Percentiles rank a stretch among this genome's conserved stretches.
Evolutionary conservation across 2,797 vertebrate genomes (phyloP).

Genomic region (Melanotaenia boesemani): DNA sequence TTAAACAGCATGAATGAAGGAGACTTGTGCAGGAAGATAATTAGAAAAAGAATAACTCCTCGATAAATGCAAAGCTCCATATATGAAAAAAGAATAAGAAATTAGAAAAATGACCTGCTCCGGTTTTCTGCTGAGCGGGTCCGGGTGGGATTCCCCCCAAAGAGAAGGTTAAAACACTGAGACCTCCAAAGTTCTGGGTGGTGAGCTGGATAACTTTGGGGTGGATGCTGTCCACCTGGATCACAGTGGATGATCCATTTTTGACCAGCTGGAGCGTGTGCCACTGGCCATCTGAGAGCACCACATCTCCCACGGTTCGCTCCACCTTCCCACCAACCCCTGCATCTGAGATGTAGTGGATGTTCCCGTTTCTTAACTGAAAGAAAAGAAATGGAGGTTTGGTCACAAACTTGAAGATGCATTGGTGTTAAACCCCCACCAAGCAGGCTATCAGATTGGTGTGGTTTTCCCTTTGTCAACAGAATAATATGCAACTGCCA

Average conservation of each 20-base stretch:
- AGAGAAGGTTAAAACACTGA: conserved; percentile 90
- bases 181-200: conserved; percentile 95
- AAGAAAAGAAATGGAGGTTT: background rate
- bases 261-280: conserved; percentile 89
- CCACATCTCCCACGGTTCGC: conserved; percentile 87
- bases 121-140: conserved; percentile 84
- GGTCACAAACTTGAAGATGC: background rate
- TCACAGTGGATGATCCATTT: conserved; percentile 86
- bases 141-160: conserved; percentile 91
- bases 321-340: conserved; percentile 95
- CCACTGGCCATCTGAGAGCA: conserved; percentile 93
- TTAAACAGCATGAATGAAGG: background rate
- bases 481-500: background rate
- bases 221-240: conserved; percentile 85
- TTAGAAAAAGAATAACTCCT: too few relatives aligned
- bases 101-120: conserved; percentile 82
- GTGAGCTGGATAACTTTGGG: conserved; percentile 85
- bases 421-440: background rate
- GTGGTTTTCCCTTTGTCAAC: background rate
- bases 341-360: conserved; percentile 93
- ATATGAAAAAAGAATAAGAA: background rate
- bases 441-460: background rate
- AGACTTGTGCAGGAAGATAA: background rate
- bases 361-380: conserved; percentile 93
- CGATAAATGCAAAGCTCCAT: too few relatives aligned